A percentile compares a stretch with the other conserved stretches of the same genome.
Evolutionary conservation across 1,140 invertebrate species (phyloP).

Genomic region (Oedothorax gibbosus): DNA sequence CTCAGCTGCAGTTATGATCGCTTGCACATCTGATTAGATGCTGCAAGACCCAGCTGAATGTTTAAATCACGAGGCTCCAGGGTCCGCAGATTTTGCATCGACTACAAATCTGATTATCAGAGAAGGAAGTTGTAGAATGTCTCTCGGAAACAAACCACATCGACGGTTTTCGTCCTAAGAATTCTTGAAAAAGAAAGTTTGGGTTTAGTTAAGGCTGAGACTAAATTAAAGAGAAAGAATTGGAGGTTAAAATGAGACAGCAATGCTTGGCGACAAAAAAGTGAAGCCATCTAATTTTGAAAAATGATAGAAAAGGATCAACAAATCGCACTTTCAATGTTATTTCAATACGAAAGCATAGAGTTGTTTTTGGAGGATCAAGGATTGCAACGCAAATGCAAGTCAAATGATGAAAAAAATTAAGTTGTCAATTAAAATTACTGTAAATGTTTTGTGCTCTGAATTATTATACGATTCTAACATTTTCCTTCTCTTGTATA

Average conservation of each 20-base stretch:
- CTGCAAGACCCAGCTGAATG: background rate
- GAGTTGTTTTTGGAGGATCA: no score
- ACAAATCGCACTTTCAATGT: no score
- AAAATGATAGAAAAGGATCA: no score
- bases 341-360: no score
- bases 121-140: background rate
- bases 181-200: background rate
- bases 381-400: no score
- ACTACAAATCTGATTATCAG: slow-evolving; percentile 21
- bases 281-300: no score
- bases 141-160: background rate
- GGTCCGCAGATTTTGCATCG: background rate
- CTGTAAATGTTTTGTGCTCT: no score
- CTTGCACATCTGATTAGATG: slow-evolving; percentile 4
- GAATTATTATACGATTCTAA: no score
- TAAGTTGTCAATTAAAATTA: no score
- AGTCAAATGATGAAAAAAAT: no score
- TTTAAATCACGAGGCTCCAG: slow-evolving; percentile 6
- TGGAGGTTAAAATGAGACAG: background rate
- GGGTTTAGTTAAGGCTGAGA: background rate
- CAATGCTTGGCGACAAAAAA: background rate
- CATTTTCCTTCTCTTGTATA: no score
- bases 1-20: slow-evolving; percentile 42
- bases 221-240: background rate
- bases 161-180: background rate